Evolutionary conservation across 2,888 invertebrate genomes (phyloP), one percentile per base, ranked within the genome.

Genomic region (Polydrusus tereticollis): DNA sequence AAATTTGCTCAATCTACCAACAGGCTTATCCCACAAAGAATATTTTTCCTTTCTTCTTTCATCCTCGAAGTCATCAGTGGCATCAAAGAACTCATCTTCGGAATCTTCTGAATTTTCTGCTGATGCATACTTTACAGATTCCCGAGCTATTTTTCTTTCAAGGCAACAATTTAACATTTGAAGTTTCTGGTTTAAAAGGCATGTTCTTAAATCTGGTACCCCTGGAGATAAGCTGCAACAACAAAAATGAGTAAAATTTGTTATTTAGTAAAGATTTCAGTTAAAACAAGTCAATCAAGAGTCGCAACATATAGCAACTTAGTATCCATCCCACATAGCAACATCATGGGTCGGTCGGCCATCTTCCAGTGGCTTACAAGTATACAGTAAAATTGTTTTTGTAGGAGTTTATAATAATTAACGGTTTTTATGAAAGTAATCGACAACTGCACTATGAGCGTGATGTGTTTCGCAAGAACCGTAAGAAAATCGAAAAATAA

Each of bases 121-220:
- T 0, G 88, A 88, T 45, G 80, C 18, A 43, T 29, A 69, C 21
- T 59, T 72, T 43, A 58, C 16, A 14, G 82, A 82, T 77, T 90
- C 90, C 41, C 86, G 87, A 79, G 85, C 82, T 60, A 88, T 87
- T 76, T 89, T 88, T 55, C 92, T 88, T 73, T 89, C 89, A 77
- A 94, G 92, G 84, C 94, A 94, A 81, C 93, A 91, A 81, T 94
- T 94, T 41, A 94, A 85, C 87, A 94, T 90, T 87, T 97, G 97
- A 45, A 99, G 88, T 84, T 99, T 99, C 86, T 99, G 82, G 86
- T 98, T 94, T 12, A 99, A 88, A 47, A 98, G 88, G 83, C 97
- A 97, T 6, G 95, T 94, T 70, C 95, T 91, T 45, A 94, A 91
- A 84, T 97, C 96, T 0, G 98, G 98, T 77, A 91, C 89, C 10